Conservation (phyloP, 2,113 vertebrate species). For the Prunella himalayana region DNA sequence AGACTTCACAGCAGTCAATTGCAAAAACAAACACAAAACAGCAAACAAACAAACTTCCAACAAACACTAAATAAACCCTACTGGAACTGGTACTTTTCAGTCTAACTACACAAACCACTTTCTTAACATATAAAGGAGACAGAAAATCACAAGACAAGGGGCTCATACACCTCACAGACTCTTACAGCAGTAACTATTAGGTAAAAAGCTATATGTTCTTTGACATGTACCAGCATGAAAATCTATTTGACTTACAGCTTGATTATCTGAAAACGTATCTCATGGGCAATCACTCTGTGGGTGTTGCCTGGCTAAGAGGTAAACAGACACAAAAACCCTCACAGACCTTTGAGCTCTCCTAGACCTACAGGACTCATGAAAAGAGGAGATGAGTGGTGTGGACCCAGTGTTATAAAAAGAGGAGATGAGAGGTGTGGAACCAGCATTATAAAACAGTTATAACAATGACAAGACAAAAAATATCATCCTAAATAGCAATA, state of each 20-base stretch:
- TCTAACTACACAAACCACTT: background rate
- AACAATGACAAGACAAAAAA: background rate
- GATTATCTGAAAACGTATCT: background rate
- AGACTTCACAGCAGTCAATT: background rate
- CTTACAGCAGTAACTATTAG: background rate
- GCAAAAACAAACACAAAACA: background rate
- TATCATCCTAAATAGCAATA: background rate
- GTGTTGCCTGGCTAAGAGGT: background rate
- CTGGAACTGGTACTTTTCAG: background rate
- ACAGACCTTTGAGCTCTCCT: background rate
- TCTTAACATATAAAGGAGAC: background rate
- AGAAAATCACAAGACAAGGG: background rate
- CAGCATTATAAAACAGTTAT: background rate
- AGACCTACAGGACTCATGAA: rapidly evolving
- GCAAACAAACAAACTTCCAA: background rate
- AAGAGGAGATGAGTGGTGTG: background rate
- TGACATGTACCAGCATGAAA: background rate
- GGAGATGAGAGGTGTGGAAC: background rate
- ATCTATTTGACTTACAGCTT: background rate
- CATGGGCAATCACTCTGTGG: background rate
- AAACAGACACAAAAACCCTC: background rate
- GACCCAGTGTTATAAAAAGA: background rate
- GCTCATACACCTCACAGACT: background rate
- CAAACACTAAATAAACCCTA: background rate
- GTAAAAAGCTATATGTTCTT: background rate